Base-by-base conservation (phyloP, 1,140 invertebrate species). In the Tachypleus tridentatus region DNA sequence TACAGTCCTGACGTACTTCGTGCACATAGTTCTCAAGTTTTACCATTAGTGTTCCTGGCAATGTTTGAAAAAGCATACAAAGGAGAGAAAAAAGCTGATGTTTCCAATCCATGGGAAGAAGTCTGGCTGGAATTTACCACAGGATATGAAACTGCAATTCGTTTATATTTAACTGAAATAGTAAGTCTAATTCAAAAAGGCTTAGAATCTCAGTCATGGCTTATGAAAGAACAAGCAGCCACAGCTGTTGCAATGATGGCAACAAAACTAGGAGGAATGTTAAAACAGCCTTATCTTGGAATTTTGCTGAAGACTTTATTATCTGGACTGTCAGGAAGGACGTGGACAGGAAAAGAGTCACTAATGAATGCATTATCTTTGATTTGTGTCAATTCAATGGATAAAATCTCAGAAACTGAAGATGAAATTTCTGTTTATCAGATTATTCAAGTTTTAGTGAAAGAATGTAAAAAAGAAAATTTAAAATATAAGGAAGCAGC, bases 91-190 rank as follows among this genome's bases (percentile, higher is more conserved):
- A 69, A 70, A 61, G 56, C n/a, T 60, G 64, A 72, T 66, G 65
- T 69, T 58, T 48, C 62, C 57, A 61, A 87, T 70, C 77, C 87
- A 48, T 96, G 90, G 87, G 85, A 87, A 67, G 91, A 95, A 74
- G 78, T 96, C 3, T 97, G 93, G 93, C 82, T 82, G 49, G 92
- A 95, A 72, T 83, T 90, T 47, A 87, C 89, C 57, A 89, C 91
- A 8, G 86, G 89, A 7, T 88, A 86, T 1, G 92, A 93, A 78
- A 83, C 82, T 52, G 90, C 88, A 49, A 85, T 95, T 57, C 80
- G 84, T 51, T 82, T 87, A 62, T 87, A 95, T 76, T 75, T 93
- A 49, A 76, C 82, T 57, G 83, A 85, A 60, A 88, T 95, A 58
- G 84, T 87, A 51, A 77, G 79, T 50, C 82, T 87, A 58, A 79